These are phyloP conservation scores for Stramonita haemastoma DNA, from an alignment of 2,888 invertebrate genomes.

Conservation along the genomic window DNA sequence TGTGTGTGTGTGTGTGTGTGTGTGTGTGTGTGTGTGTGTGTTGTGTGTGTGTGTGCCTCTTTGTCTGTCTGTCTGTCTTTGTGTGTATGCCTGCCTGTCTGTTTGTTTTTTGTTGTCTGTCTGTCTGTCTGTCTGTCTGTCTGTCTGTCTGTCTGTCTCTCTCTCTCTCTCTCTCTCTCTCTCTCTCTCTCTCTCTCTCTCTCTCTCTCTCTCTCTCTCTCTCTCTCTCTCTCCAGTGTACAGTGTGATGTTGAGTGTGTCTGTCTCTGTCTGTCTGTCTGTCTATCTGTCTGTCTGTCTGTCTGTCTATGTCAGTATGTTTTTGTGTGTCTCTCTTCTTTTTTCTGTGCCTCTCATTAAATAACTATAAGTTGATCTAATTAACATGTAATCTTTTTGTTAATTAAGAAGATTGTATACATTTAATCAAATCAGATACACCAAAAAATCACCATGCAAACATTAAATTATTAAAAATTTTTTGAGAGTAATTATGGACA, in stretches of 20 bases:
- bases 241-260: background rate
- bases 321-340: too few species aligned
- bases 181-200: background rate
- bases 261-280: too few species aligned
- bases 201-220: background rate
- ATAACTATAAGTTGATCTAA: background rate
- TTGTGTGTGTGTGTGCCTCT: too few species aligned
- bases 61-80: background rate
- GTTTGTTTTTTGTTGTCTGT: conserved; percentile 17
- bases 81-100: conserved; percentile 11
- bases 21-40: too few species aligned
- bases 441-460: background rate
- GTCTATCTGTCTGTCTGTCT: too few species aligned
- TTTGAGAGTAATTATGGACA: too few species aligned
- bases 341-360: background rate
- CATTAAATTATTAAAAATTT: background rate
- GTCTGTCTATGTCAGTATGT: too few species aligned
- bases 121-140: conserved; percentile 18
- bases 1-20: too few species aligned
- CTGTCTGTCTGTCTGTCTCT: background rate
- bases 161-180: too few species aligned
- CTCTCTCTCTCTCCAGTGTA: background rate
- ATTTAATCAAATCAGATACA: background rate
- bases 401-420: background rate
- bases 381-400: background rate